These are phyloP conservation scores for Drosophila emarginata DNA, from an alignment of 2,888 invertebrate genomes.

Conservation along the genomic window DNA sequence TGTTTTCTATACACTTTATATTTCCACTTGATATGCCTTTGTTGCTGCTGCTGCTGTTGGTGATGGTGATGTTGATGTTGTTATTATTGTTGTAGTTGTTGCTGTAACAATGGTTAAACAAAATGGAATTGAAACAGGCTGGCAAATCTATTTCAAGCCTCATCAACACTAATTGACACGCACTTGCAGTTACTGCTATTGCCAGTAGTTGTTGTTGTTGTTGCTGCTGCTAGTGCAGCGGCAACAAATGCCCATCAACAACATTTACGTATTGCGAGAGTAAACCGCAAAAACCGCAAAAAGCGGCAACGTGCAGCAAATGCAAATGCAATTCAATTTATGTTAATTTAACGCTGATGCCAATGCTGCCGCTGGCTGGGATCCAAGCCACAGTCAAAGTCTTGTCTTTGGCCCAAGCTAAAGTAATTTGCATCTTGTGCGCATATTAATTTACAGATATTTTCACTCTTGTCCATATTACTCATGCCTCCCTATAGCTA, in stretches of 20 bases:
- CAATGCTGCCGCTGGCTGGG: constrained; percentile 39
- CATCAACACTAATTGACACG: constrained; percentile 78
- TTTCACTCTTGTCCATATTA: constrained; percentile 72
- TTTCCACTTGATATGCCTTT: constrained; percentile 62
- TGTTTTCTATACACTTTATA: constrained; percentile 55
- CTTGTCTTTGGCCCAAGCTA: constrained; percentile 69
- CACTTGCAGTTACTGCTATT: constrained; percentile 54
- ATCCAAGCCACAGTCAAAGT: constrained; percentile 25
- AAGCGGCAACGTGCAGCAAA: constrained; percentile 73
- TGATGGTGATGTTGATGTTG: background rate
- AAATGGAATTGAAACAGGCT: constrained; percentile 63
- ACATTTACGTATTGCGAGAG: constrained; percentile 41
- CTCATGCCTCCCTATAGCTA: constrained; percentile 51
- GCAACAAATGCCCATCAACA: constrained; percentile 42
- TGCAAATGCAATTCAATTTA: constrained; percentile 82
- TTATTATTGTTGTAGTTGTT: constrained; percentile 30
- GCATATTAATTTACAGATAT: constrained; percentile 78
- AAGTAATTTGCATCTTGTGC: constrained; percentile 78
- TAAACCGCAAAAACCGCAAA: constrained; percentile 69
- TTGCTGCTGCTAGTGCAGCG: constrained; percentile 44
- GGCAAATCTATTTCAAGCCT: constrained; percentile 71
- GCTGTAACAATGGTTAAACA: constrained; percentile 53
- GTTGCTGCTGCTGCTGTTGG: constrained; percentile 28
- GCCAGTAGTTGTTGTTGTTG: constrained; percentile 1
- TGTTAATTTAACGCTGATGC: constrained; percentile 78